Evolutionary conservation across 2,888 invertebrate species (phyloP).

Genomic region (Archips xylosteana): DNA sequence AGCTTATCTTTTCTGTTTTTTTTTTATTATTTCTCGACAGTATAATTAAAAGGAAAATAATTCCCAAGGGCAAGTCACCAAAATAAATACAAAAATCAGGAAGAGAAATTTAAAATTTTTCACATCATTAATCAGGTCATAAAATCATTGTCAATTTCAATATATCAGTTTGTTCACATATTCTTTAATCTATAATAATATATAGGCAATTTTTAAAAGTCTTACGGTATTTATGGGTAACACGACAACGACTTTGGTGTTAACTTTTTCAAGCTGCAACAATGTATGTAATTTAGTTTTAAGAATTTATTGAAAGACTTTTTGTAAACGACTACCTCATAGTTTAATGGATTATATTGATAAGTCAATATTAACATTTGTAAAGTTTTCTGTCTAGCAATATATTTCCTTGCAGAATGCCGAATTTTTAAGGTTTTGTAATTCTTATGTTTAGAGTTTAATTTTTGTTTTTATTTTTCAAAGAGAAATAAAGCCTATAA

Average conservation of each 20-base stretch:
- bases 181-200: background rate
- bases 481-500: constrained; percentile 77
- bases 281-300: constrained; percentile 64
- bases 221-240: background rate
- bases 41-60: too few relatives aligned
- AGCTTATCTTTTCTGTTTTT: too few relatives aligned
- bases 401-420: constrained; percentile 66
- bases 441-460: constrained; percentile 80
- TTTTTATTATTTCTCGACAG: too few relatives aligned
- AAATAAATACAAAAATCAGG: too few relatives aligned
- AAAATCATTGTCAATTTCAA: too few relatives aligned
- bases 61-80: too few relatives aligned
- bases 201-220: background rate
- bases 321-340: constrained; percentile 85
- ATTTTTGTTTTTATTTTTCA: constrained; percentile 83
- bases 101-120: too few relatives aligned
- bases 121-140: too few relatives aligned
- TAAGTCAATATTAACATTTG: constrained; percentile 79
- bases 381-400: constrained; percentile 68
- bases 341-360: constrained; percentile 79
- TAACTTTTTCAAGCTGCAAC: constrained; percentile 16
- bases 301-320: constrained; percentile 79
- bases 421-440: constrained; percentile 69
- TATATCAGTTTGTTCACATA: too few relatives aligned
- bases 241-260: background rate